phyloP scores from a whole-genome alignment of 2,888 invertebrate genomes.

The Caenorhabditis sp. region DNA sequence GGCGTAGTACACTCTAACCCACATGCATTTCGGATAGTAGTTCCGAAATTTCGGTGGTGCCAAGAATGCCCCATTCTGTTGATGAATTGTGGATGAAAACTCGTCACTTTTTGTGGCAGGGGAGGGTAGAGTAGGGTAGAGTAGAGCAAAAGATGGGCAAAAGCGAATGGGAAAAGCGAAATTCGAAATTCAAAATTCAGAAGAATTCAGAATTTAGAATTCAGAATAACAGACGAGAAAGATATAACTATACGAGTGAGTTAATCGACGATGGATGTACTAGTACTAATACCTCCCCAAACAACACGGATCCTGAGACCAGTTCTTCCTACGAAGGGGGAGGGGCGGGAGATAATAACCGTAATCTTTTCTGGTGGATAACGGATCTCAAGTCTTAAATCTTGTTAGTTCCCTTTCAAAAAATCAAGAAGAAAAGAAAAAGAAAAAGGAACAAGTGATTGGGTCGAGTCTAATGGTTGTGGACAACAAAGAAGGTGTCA shows the following conservation, averaged over 20 bases:
- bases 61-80: conserved; percentile 3
- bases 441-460: not conserved
- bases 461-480: conserved; percentile 3
- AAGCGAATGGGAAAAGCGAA: not conserved
- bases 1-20: conserved; percentile 12
- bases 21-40: conserved; percentile 57
- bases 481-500: conserved; percentile 44
- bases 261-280: conserved; percentile 28
- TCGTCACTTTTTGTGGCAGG: not conserved
- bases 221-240: conserved; percentile 37
- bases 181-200: not conserved
- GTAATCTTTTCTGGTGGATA: conserved; percentile 39
- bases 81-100: conserved; percentile 16
- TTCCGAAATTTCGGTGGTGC: conserved; percentile 28
- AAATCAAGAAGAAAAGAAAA: conserved; percentile 11
- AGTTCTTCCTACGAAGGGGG: conserved; percentile 25
- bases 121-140: not conserved
- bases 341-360: conserved; percentile 44
- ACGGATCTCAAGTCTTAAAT: no score
- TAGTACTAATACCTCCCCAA: conserved; percentile 23
- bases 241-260: conserved; percentile 49
- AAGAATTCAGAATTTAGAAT: conserved; percentile 32
- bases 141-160: no score
- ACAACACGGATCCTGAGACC: conserved; percentile 11
- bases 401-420: not conserved